These are phyloP conservation scores for Gastrophryne carolinensis DNA, from an alignment of 2,797 vertebrate genomes.

Conservation along the genomic window DNA sequence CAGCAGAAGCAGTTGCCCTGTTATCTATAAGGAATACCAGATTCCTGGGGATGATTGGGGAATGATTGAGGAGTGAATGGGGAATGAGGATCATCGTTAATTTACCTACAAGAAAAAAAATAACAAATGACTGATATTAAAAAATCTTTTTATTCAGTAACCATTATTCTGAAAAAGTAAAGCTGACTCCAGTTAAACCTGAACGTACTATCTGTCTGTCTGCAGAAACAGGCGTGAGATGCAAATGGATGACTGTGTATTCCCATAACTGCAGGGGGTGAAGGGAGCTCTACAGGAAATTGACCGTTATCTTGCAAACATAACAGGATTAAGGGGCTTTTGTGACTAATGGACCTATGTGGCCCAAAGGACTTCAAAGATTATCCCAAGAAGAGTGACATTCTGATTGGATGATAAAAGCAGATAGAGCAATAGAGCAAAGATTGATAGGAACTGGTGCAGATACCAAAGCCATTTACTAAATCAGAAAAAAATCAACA, in stretches of 20 bases:
- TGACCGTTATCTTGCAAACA: conserved; percentile 36
- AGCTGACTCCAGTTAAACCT: neutral
- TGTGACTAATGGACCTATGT: conserved; percentile 16
- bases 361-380: conserved; percentile 25
- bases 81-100: too few species aligned
- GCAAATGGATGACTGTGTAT: neutral
- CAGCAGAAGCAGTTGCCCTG: too few species aligned
- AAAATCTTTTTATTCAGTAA: too few species aligned
- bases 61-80: too few species aligned
- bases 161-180: too few species aligned
- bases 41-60: too few species aligned
- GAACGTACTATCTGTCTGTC: neutral
- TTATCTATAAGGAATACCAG: too few species aligned
- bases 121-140: too few species aligned
- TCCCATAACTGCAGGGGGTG: neutral
- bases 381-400: neutral
- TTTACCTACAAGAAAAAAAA: too few species aligned
- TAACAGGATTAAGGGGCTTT: conserved; percentile 40
- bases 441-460: conserved; percentile 32
- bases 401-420: conserved; percentile 4
- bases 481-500: neutral
- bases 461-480: conserved; percentile 32
- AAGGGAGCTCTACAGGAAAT: conserved; percentile 26
- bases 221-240: neutral
- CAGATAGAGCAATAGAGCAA: conserved; percentile 4